Evolutionary conservation across 2,888 invertebrate genomes (phyloP).

Genomic region (Octonoba sinensis): DNA sequence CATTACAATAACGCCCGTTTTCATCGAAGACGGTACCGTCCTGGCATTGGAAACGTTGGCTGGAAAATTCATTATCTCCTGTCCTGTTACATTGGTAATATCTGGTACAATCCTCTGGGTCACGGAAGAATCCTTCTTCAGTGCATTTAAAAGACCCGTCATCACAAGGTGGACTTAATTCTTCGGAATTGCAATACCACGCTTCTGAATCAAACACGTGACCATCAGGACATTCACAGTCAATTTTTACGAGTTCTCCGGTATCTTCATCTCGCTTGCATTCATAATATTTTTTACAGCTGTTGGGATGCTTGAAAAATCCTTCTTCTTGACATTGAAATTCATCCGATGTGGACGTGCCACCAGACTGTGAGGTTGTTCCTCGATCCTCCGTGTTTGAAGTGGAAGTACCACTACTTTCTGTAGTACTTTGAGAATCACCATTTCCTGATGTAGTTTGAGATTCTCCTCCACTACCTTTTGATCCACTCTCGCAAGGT

Average conservation of each 20-base stretch:
- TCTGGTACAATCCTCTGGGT: conserved; percentile 66
- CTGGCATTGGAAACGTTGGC: conserved; percentile 59
- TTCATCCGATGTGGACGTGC: conserved; percentile 6
- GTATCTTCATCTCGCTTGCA: conserved; percentile 63
- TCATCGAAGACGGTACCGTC: conserved; percentile 66
- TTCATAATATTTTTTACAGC: conserved; percentile 66
- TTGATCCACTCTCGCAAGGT: conserved; percentile 56
- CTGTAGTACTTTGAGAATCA: not conserved
- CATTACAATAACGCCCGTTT: conserved; percentile 65
- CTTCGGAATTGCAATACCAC: conserved; percentile 64
- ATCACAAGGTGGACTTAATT: conserved; percentile 44
- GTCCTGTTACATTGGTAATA: conserved; percentile 65
- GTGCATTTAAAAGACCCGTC: conserved; percentile 50
- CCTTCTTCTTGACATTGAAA: conserved; percentile 66
- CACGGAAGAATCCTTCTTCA: conserved; percentile 66
- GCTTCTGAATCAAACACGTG: conserved; percentile 65
- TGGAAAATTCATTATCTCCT: conserved; percentile 26
- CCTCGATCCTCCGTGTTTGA: not conserved
- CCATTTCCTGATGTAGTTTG: not conserved
- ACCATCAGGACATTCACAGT: conserved; percentile 65
- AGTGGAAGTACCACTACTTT: not conserved
- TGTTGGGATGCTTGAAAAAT: conserved; percentile 65
- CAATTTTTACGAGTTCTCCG: conserved; percentile 53
- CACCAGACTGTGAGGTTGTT: not conserved
- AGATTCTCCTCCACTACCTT: not conserved